Percentiles rank a stretch among this genome's conserved stretches.
Conservation (phyloP, 2,888 invertebrate genomes). For the Chrysolina americana region DNA sequence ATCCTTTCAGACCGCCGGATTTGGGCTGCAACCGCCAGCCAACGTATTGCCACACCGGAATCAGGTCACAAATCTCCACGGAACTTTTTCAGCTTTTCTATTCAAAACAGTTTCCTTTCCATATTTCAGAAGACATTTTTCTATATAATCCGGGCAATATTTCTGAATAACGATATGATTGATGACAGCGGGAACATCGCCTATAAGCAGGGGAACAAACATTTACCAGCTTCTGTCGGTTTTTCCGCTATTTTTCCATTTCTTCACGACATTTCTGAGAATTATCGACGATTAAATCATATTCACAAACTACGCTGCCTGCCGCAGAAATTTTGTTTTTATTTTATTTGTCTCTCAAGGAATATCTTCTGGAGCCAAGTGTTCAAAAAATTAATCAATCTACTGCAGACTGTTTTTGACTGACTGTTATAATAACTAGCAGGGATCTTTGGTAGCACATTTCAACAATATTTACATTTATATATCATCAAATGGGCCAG, state of each 20-base stretch:
- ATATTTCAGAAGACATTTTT: slow-evolving; percentile 31
- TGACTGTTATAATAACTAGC: no score
- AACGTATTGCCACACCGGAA: neutral
- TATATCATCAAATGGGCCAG: no score
- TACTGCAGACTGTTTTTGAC: no score
- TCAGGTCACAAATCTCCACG: slow-evolving; percentile 11
- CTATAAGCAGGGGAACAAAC: slow-evolving; percentile 40
- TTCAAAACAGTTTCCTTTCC: slow-evolving; percentile 20
- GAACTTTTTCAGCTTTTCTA: slow-evolving; percentile 15
- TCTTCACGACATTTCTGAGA: slow-evolving; percentile 35
- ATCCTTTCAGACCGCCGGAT: neutral
- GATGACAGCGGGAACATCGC: slow-evolving; percentile 41
- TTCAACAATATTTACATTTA: no score
- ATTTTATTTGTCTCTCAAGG: neutral
- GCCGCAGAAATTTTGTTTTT: neutral
- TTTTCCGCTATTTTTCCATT: slow-evolving; percentile 18
- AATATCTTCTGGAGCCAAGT: neutral
- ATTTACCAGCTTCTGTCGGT: slow-evolving; percentile 32
- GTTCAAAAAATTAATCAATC: neutral
- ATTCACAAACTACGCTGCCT: neutral
- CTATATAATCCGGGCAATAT: slow-evolving; percentile 33
- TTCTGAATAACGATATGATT: slow-evolving; percentile 41
- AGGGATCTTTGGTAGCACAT: no score
- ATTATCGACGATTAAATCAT: slow-evolving; percentile 32
- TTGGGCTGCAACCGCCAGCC: neutral